A percentile compares a stretch with the other conserved stretches of the same genome.
Evolutionary conservation across 2,797 vertebrate genomes (phyloP).

Genomic region (Nannoperca obscura): DNA sequence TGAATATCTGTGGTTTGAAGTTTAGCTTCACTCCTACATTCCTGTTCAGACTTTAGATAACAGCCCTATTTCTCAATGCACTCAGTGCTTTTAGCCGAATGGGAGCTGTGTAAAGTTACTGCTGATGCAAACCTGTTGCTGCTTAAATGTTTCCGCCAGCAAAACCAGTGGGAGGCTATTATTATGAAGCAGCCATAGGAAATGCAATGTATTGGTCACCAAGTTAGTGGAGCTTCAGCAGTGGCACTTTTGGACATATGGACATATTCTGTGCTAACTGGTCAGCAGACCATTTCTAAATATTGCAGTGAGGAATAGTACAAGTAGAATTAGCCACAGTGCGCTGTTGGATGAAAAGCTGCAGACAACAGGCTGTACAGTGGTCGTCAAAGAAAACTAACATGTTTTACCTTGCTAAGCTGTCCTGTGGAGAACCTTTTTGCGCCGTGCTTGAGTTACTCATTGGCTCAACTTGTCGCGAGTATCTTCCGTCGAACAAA

Average conservation of each 20-base stretch:
- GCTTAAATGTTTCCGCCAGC: background rate
- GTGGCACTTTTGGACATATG: too few relatives aligned
- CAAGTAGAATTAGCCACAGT: background rate
- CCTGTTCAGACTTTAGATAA: background rate
- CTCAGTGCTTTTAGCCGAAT: background rate
- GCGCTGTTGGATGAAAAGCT: background rate
- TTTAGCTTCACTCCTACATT: slow-evolving; percentile 5
- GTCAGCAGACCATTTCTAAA: too few relatives aligned
- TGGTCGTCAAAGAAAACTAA: background rate
- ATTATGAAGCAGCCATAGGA: background rate
- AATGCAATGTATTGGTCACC: background rate
- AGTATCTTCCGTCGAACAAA: background rate
- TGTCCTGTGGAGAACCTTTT: background rate
- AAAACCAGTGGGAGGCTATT: background rate
- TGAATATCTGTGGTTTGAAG: background rate
- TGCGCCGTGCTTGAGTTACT: background rate
- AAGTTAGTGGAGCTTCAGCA: background rate
- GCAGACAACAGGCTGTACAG: background rate
- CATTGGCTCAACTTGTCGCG: background rate
- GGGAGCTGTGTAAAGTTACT: background rate
- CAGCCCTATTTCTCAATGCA: background rate
- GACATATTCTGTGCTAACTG: background rate
- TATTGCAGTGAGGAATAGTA: background rate
- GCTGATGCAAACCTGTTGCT: slow-evolving; percentile 1
- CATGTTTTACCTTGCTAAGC: background rate